phyloP scores from a whole-genome alignment of 2,888 invertebrate species.

The Fabriciana adippe region DNA sequence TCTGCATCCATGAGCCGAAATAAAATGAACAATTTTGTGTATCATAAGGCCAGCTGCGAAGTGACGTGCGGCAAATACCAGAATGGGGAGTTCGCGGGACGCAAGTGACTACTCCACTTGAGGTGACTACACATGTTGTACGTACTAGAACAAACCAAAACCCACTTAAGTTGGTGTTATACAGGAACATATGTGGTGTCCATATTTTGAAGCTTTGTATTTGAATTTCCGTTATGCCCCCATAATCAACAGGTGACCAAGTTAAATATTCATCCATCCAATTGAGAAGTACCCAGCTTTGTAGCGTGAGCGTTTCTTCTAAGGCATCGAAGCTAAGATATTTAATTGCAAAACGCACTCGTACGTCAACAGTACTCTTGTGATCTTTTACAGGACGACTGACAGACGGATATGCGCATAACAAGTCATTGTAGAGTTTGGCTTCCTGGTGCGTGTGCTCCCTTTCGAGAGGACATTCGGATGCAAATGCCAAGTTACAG shows the following conservation, averaged over 20 bases:
- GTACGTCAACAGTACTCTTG: constrained; percentile 75
- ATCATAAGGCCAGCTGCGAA: constrained; percentile 86
- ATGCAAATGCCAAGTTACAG: not conserved
- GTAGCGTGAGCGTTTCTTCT: constrained; percentile 77
- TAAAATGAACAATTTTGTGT: constrained; percentile 84
- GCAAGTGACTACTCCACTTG: constrained; percentile 83
- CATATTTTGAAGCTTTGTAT: constrained; percentile 88
- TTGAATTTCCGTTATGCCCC: constrained; percentile 83
- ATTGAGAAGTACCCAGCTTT: constrained; percentile 79
- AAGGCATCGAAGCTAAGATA: constrained; percentile 72
- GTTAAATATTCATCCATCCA: constrained; percentile 86
- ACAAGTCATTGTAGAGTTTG: constrained; percentile 75
- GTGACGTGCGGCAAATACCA: constrained; percentile 82
- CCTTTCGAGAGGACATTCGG: constrained; percentile 53
- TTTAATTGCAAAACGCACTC: constrained; percentile 80
- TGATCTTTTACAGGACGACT: constrained; percentile 81
- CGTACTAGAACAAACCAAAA: constrained; percentile 62
- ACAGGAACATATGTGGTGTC: constrained; percentile 89
- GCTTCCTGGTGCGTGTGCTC: constrained; percentile 59
- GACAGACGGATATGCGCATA: constrained; percentile 80
- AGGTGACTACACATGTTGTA: constrained; percentile 77
- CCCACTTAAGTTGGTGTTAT: constrained; percentile 81
- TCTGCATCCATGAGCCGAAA: constrained; percentile 86
- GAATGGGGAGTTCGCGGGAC: constrained; percentile 82
- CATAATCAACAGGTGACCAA: constrained; percentile 87